These are phyloP conservation scores for Halcyon senegalensis DNA, from an alignment of 2,113 vertebrate genomes.

Conservation along the genomic window DNA sequence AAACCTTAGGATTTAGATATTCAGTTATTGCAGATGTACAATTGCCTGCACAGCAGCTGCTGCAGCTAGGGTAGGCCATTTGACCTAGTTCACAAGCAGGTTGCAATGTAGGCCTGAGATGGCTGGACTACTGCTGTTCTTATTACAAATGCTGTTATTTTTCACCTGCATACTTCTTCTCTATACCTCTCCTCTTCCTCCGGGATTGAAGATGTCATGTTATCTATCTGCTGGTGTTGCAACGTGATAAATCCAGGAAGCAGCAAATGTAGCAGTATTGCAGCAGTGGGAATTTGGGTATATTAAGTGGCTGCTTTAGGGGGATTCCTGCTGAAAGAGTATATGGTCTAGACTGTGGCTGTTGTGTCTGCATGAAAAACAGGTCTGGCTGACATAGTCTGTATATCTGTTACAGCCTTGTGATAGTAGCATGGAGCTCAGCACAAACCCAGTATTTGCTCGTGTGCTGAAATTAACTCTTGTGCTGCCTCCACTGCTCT, in stretches of 20 bases:
- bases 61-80: not conserved
- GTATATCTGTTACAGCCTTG: not conserved
- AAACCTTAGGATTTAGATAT: not conserved
- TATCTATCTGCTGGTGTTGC: not conserved
- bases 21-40: not conserved
- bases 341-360: slow-evolving; percentile 14
- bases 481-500: not conserved
- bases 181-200: not conserved
- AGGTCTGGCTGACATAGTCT: not conserved
- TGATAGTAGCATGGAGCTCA: not conserved
- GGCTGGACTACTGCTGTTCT: not conserved
- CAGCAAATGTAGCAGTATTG: not conserved
- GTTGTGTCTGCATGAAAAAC: not conserved
- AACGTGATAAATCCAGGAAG: not conserved
- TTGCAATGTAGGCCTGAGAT: not conserved
- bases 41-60: not conserved
- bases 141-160: not conserved
- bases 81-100: not conserved
- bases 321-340: not conserved
- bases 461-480: not conserved
- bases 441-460: not conserved
- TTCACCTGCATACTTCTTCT: not conserved
- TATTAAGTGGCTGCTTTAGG: not conserved
- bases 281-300: not conserved
- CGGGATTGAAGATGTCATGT: not conserved